These are phyloP conservation scores for Amphimallon solstitiale DNA, from an alignment of 2,888 invertebrate genomes.

Conservation along the genomic window DNA sequence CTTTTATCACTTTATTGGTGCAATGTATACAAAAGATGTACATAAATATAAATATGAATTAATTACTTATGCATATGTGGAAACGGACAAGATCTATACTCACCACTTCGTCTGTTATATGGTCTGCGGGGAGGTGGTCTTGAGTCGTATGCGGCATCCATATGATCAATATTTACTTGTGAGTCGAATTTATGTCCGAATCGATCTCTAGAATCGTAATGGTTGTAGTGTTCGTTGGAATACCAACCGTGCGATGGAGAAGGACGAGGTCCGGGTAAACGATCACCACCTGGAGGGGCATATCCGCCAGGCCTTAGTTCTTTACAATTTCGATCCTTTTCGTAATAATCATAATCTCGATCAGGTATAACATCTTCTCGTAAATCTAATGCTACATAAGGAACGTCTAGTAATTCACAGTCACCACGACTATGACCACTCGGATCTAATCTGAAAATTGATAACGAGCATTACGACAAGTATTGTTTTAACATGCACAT, in stretches of 20 bases:
- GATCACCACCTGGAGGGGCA: conserved; percentile 27
- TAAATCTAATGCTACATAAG: conserved; percentile 75
- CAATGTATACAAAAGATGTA: conserved; percentile 29
- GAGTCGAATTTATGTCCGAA: conserved; percentile 26
- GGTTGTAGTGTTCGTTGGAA: conserved; percentile 1
- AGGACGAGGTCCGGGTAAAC: conserved; percentile 1
- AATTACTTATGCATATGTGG: conserved; percentile 26
- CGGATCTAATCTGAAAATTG: conserved; percentile 70
- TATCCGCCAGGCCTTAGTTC: conserved; percentile 24
- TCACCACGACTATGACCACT: conserved; percentile 77
- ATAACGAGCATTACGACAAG: conserved; percentile 4
- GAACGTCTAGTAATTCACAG: conserved; percentile 80
- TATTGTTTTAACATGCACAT: too few species aligned
- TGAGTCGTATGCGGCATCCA: conserved; percentile 23
- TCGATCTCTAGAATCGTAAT: conserved; percentile 12
- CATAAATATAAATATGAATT: conserved; percentile 14
- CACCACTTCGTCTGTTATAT: conserved; percentile 39
- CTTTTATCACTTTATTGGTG: conserved; percentile 37
- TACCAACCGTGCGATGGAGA: conserved; percentile 15
- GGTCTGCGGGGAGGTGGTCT: conserved; percentile 18
- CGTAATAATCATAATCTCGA: conserved; percentile 82
- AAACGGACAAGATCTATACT: conserved; percentile 36
- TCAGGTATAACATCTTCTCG: conserved; percentile 73
- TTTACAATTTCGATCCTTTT: conserved; percentile 74
- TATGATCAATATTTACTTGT: conserved; percentile 9